These are phyloP conservation scores for Pseudomyrmex sp. DNA, from an alignment of 1,140 invertebrate genomes.

Conservation along the genomic window DNA sequence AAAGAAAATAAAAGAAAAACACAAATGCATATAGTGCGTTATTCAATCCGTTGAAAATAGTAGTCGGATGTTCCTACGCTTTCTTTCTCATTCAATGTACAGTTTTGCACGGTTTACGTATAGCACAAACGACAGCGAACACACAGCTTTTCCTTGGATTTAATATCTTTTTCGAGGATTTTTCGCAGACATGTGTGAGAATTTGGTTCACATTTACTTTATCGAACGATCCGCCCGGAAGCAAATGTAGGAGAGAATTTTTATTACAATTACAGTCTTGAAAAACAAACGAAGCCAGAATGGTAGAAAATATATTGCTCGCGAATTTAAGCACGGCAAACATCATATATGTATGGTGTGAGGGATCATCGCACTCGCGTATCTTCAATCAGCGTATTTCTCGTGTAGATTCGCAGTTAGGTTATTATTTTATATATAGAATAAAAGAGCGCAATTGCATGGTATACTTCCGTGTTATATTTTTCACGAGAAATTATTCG, in stretches of 20 bases:
- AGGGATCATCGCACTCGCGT: not conserved
- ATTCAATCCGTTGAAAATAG: not conserved
- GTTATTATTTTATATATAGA: not conserved
- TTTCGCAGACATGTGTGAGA: slow-evolving; percentile 2
- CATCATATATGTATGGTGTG: no score
- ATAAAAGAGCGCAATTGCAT: not conserved
- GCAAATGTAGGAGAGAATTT: slow-evolving; percentile 1
- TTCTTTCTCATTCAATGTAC: not conserved
- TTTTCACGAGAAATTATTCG: slow-evolving; percentile 15
- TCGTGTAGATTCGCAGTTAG: slow-evolving; percentile 1
- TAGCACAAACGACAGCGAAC: not conserved
- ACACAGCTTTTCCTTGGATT: not conserved
- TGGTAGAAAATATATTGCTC: slow-evolving; percentile 17
- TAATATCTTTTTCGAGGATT: not conserved
- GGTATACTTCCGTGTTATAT: slow-evolving; percentile 24
- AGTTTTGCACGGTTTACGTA: not conserved
- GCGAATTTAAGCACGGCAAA: not conserved
- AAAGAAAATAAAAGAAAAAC: not conserved
- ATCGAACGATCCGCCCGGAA: not conserved
- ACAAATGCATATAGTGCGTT: not conserved
- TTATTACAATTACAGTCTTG: slow-evolving; percentile 3
- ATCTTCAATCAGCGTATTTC: not conserved
- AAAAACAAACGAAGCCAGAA: not conserved
- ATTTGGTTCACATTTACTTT: slow-evolving; percentile 34
- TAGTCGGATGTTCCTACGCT: not conserved